Evolutionary conservation across 2,888 invertebrate species (phyloP), one percentile per base, ranked within the genome.

Genomic region (Congeria kusceri): DNA sequence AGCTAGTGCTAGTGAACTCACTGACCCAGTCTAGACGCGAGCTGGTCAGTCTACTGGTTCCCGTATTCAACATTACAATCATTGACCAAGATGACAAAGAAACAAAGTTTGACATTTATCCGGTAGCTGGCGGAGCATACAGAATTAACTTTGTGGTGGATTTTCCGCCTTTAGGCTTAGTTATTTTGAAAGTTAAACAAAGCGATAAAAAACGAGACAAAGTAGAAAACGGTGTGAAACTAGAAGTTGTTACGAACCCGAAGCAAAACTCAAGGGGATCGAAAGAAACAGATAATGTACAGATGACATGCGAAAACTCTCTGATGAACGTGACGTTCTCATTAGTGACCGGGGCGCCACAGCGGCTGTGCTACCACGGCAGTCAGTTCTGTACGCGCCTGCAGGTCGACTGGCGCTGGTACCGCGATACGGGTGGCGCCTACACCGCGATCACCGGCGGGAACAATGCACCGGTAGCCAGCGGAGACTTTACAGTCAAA

Each of bases 361-460:
- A 28, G 9, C 27, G 27, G 15, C 47, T 83, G 15, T 83, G 83
- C 53, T 79, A 83, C 49, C 79, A 77, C 32, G 25, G 27, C 13
- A 20, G 49, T 23, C 68, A 80, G 44, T 64, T 74, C 20, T 83
- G 83, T 67, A 32, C 72, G 3, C 56, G 57, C 15, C 25, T 83
- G 5, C 39, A 73, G 11, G 57, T 83, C 3, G 83, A 80, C 56
- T 83, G 83, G 83, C 66, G 67, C 29, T 75, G 77, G 49, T 83
- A 77, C 46, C 29, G 20, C 3, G 74, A 79, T 1, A 25, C 23
- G 3, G 77, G 83, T n/a, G 83, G 83, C 1, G 83, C 83, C 4
- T 83, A 83, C 59, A 71, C 83, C 11, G 77, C 77, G 79, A 67
- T 71, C 7, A 79, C 83, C 39, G 28, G 58, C 20, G 83, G 83